Evolutionary conservation across 2,113 vertebrate genomes (phyloP).

Genomic region (Pseudorhombus dupliciocellatus): DNA sequence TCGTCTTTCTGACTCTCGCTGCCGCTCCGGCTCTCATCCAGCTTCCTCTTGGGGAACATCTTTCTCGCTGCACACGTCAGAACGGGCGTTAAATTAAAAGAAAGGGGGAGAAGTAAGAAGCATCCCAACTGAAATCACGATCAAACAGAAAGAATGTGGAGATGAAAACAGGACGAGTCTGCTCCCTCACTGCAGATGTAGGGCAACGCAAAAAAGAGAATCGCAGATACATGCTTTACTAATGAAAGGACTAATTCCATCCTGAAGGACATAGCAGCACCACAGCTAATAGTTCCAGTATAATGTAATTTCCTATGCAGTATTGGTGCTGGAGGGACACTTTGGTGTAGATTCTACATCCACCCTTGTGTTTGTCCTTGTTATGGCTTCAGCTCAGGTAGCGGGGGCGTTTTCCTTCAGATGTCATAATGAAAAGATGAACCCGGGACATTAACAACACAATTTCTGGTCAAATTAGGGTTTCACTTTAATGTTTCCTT

Average conservation of each 20-base stretch:
- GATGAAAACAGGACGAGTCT: constrained; percentile 45
- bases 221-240: constrained; percentile 52
- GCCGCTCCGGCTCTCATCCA: constrained; percentile 61
- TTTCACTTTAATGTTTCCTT: constrained; percentile 45
- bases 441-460: constrained; percentile 58
- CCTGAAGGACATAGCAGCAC: constrained; percentile 60
- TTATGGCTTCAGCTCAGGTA: constrained; percentile 49
- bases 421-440: constrained; percentile 64
- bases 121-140: constrained; percentile 39
- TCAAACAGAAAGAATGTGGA: constrained; percentile 46
- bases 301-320: constrained; percentile 62
- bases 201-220: constrained; percentile 28
- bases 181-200: constrained; percentile 45
- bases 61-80: constrained; percentile 84
- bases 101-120: background rate
- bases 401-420: constrained; percentile 17
- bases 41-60: constrained; percentile 86
- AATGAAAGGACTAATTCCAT: constrained; percentile 68
- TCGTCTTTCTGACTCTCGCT: constrained; percentile 60
- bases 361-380: constrained; percentile 34
- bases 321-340: constrained; percentile 46
- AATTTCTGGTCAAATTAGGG: constrained; percentile 60
- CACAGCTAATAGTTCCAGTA: constrained; percentile 47
- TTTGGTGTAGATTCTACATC: constrained; percentile 40
- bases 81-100: constrained; percentile 26